These are phyloP conservation scores for Dysidea cf. avara DNA, from an alignment of 37 sponge, comb jelly and placozoan genomes.

Conservation along the genomic window DNA sequence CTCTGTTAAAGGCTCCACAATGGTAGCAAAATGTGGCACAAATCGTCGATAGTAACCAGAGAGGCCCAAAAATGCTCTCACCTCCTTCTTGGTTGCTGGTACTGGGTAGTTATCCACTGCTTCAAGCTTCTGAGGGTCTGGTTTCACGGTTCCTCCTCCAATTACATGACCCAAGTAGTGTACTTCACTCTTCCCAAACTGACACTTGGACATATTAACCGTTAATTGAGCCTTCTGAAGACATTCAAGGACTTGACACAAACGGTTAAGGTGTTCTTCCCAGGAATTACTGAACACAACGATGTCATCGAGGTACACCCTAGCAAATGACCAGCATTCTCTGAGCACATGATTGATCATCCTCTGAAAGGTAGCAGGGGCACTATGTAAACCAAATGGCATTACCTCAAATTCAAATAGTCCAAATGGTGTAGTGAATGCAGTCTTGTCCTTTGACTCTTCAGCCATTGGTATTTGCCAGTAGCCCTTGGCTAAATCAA, in stretches of 20 bases:
- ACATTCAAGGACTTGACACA: conserved; percentile 5
- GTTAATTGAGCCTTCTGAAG: conserved; percentile 27
- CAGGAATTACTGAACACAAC: conserved; percentile 15
- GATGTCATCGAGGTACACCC: conserved; percentile 45
- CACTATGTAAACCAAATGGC: conserved; percentile 62
- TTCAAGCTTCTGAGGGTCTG: conserved; percentile 27
- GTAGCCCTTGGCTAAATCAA: conserved; percentile 66
- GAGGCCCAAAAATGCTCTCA: conserved; percentile 31
- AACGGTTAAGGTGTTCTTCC: conserved; percentile 42
- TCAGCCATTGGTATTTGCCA: conserved; percentile 54
- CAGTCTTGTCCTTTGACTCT: conserved; percentile 26
- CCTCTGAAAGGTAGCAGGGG: conserved; percentile 54
- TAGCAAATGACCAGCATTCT: not conserved
- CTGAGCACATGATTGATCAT: conserved; percentile 26
- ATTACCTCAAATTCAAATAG: conserved; percentile 49
- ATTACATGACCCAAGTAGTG: conserved; percentile 35
- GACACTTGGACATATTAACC: conserved; percentile 11
- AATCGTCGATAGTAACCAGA: conserved; percentile 29
- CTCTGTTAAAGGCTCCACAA: conserved; percentile 27
- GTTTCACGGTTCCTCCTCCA: conserved; percentile 17
- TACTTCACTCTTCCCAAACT: not conserved
- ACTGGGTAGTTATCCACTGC: conserved; percentile 9
- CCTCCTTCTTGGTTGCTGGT: conserved; percentile 38
- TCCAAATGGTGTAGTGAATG: conserved; percentile 52
- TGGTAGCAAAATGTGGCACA: conserved; percentile 15